Percentiles rank a stretch among this genome's conserved stretches.
Conservation (phyloP, 2,888 invertebrate species). For the Dione juno region DNA sequence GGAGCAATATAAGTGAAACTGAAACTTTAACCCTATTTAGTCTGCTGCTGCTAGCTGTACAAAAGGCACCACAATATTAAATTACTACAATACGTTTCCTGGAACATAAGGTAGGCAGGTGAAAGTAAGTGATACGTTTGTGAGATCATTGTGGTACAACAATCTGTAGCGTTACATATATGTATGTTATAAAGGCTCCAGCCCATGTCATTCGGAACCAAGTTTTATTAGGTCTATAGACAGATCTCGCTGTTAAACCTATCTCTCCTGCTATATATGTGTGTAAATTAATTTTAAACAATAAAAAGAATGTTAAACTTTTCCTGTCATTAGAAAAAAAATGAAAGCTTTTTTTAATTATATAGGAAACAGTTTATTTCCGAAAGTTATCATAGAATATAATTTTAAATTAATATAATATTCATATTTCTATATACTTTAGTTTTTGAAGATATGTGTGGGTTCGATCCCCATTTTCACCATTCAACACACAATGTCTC, state of each 20-base stretch:
- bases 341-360: too few relatives aligned
- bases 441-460: too few relatives aligned
- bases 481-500: too few relatives aligned
- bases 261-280: neutral
- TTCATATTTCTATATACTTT: too few relatives aligned
- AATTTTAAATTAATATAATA: too few relatives aligned
- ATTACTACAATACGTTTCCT: conserved; percentile 16
- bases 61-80: neutral
- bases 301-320: too few relatives aligned
- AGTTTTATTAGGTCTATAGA: neutral
- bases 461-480: too few relatives aligned
- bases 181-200: neutral
- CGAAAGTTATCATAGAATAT: too few relatives aligned
- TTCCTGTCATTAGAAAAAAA: too few relatives aligned
- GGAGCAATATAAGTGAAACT: too few relatives aligned
- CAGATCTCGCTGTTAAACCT: neutral
- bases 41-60: neutral
- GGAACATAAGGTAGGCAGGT: conserved; percentile 19
- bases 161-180: neutral
- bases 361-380: too few relatives aligned
- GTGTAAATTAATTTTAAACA: too few relatives aligned
- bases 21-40: neutral
- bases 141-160: conserved; percentile 13
- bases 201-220: neutral
- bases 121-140: conserved; percentile 18